phyloP scores from a whole-genome alignment of 2,797 vertebrate species.

The Tamandua tetradactyla region DNA sequence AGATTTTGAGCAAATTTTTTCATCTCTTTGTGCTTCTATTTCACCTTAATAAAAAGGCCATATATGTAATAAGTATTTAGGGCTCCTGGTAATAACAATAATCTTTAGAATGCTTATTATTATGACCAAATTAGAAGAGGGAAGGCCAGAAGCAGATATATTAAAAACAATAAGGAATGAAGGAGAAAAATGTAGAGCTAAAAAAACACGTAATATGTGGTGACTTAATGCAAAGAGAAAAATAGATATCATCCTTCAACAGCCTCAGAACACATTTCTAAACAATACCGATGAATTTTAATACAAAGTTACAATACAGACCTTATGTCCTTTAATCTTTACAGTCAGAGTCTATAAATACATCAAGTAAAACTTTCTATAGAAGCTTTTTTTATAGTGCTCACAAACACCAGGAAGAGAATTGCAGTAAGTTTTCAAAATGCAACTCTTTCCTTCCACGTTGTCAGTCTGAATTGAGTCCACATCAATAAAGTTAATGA shows the following conservation, averaged over 20 bases:
- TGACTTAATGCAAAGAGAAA: slow-evolving; percentile 4
- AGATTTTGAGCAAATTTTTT: not conserved
- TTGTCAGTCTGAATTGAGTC: not conserved
- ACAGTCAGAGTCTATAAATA: not conserved
- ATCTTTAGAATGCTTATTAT: slow-evolving; percentile 46
- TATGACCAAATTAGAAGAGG: slow-evolving; percentile 15
- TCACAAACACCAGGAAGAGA: not conserved
- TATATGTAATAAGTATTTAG: not conserved
- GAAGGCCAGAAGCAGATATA: not conserved
- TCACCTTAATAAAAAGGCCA: not conserved
- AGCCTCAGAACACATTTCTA: not conserved
- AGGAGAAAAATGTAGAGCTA: not conserved
- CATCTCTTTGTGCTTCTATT: not conserved
- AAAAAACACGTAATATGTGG: not conserved
- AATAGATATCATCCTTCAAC: not conserved
- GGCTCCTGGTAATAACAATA: not conserved
- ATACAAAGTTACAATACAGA: slow-evolving; percentile 10
- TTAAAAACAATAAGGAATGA: not conserved
- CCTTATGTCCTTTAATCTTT: slow-evolving; percentile 32
- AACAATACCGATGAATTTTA: not conserved
- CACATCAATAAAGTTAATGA: not conserved
- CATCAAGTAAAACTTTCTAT: slow-evolving; percentile 23
- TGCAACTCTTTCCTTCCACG: not conserved
- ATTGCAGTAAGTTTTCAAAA: not conserved
- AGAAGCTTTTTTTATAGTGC: not conserved